A percentile compares a stretch with the other conserved stretches of the same genome.
phyloP scores from a whole-genome alignment of 2,113 vertebrate genomes.

The Mesitornis unicolor region DNA sequence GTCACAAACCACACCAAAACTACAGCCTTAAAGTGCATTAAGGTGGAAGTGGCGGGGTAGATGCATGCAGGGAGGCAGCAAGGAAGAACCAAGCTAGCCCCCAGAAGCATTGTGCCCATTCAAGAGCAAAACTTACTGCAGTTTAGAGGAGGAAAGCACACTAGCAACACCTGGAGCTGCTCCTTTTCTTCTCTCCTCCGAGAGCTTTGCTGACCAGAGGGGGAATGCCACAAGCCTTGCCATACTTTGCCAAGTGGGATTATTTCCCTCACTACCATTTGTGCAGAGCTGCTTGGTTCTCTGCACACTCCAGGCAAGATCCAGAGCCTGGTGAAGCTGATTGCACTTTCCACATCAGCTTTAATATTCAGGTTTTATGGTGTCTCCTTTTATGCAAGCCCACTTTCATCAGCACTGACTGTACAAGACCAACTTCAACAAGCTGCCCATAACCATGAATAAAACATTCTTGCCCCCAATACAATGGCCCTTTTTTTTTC shows the following conservation, averaged over 20 bases:
- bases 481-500: neutral
- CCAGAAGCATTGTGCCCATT: neutral
- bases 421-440: neutral
- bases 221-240: neutral
- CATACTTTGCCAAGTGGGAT: accelerated
- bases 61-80: neutral
- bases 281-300: neutral
- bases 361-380: neutral
- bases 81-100: neutral
- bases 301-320: neutral
- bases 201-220: neutral
- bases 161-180: neutral
- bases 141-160: neutral
- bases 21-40: neutral
- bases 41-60: neutral
- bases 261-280: neutral
- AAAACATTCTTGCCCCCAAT: neutral
- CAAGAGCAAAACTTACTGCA: neutral
- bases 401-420: neutral
- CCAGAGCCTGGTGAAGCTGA: neutral
- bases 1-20: neutral
- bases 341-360: neutral
- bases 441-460: neutral
- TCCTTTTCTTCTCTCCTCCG: neutral
- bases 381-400: neutral